phyloP scores from a whole-genome alignment of 2,888 invertebrate genomes.

The Oligia fasciuncula region DNA sequence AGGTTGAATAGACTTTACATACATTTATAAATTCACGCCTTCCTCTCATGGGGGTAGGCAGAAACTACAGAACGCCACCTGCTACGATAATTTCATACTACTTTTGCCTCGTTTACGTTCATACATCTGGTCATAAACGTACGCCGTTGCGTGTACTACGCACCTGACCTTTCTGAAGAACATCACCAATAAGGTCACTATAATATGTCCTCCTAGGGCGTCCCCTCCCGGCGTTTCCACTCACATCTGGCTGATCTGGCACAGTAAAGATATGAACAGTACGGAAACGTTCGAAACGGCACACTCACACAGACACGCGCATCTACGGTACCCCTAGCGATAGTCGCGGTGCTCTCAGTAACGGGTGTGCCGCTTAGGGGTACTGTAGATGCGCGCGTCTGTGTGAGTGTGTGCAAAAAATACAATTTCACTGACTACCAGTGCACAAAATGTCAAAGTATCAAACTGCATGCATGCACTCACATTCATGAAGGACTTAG shows the following conservation, averaged over 20 bases:
- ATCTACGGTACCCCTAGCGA: too few species aligned
- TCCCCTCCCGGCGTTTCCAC: too few species aligned
- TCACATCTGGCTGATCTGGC: too few species aligned
- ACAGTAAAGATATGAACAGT: too few species aligned
- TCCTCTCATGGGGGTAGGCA: too few species aligned
- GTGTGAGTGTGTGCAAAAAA: conserved; percentile 17
- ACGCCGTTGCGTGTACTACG: neutral
- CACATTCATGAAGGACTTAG: conserved; percentile 31
- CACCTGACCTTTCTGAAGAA: neutral
- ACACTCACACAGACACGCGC: too few species aligned
- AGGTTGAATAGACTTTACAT: too few species aligned
- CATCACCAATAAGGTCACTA: neutral
- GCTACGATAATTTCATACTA: neutral
- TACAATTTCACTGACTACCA: neutral
- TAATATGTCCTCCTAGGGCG: neutral
- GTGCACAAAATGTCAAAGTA: conserved; percentile 37
- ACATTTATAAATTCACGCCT: neutral
- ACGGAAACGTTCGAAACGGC: too few species aligned
- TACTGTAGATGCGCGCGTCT: too few species aligned
- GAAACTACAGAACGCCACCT: neutral
- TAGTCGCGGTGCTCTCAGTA: too few species aligned
- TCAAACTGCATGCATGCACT: conserved; percentile 18
- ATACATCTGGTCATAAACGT: neutral
- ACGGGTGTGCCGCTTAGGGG: too few species aligned
- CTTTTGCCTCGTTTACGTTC: neutral